Evolutionary conservation across 2,113 vertebrate genomes (phyloP).

Genomic region (Hemiscyllium ocellatum): DNA sequence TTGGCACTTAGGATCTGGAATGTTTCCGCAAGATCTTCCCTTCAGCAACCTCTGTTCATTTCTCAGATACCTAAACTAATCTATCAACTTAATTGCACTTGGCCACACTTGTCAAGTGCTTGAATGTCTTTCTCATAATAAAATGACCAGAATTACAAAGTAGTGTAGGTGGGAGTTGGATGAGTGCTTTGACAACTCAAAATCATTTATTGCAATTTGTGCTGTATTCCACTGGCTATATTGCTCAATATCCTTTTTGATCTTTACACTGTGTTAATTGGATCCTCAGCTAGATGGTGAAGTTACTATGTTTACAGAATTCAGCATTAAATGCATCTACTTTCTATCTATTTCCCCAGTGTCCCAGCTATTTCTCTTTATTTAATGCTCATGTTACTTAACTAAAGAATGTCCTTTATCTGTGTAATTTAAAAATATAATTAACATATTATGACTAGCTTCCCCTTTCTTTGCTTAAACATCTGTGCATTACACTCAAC

Average conservation of each 20-base stretch:
- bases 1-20: not conserved
- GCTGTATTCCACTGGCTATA: not conserved
- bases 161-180: not conserved
- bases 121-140: not conserved
- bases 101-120: not conserved
- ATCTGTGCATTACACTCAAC: not conserved
- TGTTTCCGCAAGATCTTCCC: not conserved
- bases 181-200: not conserved
- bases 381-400: not conserved
- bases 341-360: not conserved
- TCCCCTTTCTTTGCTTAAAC: not conserved
- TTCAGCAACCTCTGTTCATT: not conserved
- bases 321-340: not conserved
- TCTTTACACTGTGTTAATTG: not conserved
- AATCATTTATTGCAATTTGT: not conserved
- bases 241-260: not conserved
- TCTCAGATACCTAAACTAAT: not conserved
- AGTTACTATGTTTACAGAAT: not conserved
- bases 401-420: not conserved
- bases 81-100: constrained; percentile 1
- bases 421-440: not conserved
- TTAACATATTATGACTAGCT: not conserved
- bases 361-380: too few relatives aligned
- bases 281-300: not conserved
- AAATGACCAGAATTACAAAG: not conserved